phyloP scores from a whole-genome alignment of 2,888 invertebrate species.

The Timema podura region DNA sequence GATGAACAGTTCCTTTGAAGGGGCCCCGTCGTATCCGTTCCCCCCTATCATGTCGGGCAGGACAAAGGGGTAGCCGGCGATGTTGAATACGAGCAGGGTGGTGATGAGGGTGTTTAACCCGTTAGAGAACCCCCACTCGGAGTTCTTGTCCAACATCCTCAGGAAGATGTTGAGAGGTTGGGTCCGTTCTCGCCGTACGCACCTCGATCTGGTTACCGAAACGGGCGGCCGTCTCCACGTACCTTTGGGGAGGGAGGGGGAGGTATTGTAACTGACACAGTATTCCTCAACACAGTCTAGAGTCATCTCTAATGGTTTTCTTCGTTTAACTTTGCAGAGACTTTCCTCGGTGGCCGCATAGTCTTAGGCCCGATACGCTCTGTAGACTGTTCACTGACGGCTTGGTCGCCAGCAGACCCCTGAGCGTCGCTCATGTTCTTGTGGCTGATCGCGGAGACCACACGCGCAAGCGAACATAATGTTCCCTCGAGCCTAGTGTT shows the following conservation, averaged over 20 bases:
- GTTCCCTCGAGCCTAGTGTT: too few species aligned
- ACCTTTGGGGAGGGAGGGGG: conserved; percentile 39
- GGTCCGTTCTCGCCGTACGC: conserved; percentile 62
- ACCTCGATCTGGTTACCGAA: conserved; percentile 65
- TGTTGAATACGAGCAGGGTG: conserved; percentile 59
- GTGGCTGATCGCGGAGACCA: too few species aligned
- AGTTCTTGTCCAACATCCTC: conserved; percentile 75
- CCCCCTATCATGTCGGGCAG: conserved; percentile 79
- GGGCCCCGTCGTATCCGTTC: conserved; percentile 58
- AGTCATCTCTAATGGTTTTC: too few species aligned
- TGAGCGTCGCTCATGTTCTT: too few species aligned
- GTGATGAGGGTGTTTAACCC: conserved; percentile 70
- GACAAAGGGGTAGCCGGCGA: conserved; percentile 66
- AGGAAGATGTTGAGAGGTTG: conserved; percentile 68
- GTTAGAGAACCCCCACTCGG: conserved; percentile 62
- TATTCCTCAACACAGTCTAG: too few species aligned
- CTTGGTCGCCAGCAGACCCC: too few species aligned
- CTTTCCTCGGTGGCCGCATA: too few species aligned
- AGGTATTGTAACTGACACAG: too few species aligned
- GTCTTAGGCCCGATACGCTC: too few species aligned
- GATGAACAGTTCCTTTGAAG: conserved; percentile 63
- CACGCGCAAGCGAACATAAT: too few species aligned
- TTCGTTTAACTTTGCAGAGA: too few species aligned
- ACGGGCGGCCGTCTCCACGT: conserved; percentile 53
- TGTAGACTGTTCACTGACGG: too few species aligned